Conservation (phyloP, 1,140 invertebrate genomes). For the Laodelphax striatellus region DNA sequence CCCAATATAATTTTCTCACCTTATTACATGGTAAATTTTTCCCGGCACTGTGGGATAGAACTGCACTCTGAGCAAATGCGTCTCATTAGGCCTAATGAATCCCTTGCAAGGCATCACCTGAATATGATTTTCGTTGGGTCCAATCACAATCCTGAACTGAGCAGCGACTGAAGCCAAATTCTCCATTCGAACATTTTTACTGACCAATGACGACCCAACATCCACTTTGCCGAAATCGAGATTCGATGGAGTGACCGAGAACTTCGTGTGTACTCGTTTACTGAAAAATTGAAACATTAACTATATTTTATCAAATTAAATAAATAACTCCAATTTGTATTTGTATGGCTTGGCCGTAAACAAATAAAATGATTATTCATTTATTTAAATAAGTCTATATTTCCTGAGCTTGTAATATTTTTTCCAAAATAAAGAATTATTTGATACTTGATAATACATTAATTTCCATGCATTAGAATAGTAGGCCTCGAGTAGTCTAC, state of each 20-base stretch:
- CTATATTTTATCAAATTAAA: too few species aligned
- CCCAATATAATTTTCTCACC: constrained; percentile 24
- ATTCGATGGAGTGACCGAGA: constrained; percentile 18
- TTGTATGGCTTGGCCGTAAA: too few species aligned
- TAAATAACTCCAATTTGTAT: too few species aligned
- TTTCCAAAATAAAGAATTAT: too few species aligned
- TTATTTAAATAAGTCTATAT: too few species aligned
- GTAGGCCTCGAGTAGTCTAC: too few species aligned
- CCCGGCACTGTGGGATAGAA: constrained; percentile 25
- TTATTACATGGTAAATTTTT: constrained; percentile 26
- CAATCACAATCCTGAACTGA: constrained; percentile 27
- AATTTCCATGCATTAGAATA: too few species aligned
- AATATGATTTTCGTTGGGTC: constrained; percentile 23
- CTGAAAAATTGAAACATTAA: constrained; percentile 9
- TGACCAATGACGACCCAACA: constrained; percentile 20
- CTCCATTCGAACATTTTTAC: constrained; percentile 21
- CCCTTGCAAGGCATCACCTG: constrained; percentile 25
- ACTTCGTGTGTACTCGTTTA: constrained; percentile 6
- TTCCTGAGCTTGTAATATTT: too few species aligned
- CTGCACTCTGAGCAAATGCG: constrained; percentile 21
- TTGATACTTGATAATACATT: too few species aligned
- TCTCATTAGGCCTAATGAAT: constrained; percentile 20
- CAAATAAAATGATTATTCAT: too few species aligned
- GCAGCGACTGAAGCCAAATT: constrained; percentile 27
- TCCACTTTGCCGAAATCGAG: constrained; percentile 30